Evolutionary conservation across 2,797 vertebrate genomes (phyloP), one percentile per base, ranked within the genome.

Genomic region (Acanthurus lineatus): DNA sequence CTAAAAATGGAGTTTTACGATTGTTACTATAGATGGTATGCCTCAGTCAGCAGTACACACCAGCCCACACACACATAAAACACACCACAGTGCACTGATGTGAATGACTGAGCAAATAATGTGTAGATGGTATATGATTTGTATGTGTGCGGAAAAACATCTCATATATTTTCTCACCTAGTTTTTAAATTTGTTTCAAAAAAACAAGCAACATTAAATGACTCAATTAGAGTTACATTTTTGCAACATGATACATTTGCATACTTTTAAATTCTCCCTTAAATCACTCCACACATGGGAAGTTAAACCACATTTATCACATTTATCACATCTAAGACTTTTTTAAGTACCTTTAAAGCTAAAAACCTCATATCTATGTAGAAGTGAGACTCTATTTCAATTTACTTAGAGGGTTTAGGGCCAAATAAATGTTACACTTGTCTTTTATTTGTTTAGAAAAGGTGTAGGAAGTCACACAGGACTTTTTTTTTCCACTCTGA

Each of bases 1-100:
- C 59, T 49, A 69, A 77, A 76, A 65, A 60, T 56, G 73, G 25
- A 51, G 17, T 42, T 22, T 12, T 28, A 32, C 32, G 52, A 47
- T 45, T 63, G 48, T 19, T 69, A 5, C 52, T 49, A 6, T 5
- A 45, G 11, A 52, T 25, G 40, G 12, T 20, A 53, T 76, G 19
- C 67, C 4, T 49, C 28, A 15, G 28, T 14, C 10, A 7, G 7
- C 5, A 14, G 20, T 28, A 4, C 45, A 11, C 51, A 17, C 40
- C n/a, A 53, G 12, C 32, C 28, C 48, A 52, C 45, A 35, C 35
- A 45, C 44, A 44, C 25, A 61, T 47, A 51, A 35, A 67, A 57
- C 40, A 54, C 38, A 25, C 11, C n/a, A 9, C 9, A 52, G 58
- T n/a, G 28, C 25, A 54, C 19, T 45, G 49, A 62, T 12, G 32